phyloP scores from a whole-genome alignment of 2,888 invertebrate genomes.

The Trichacis sp. region DNA sequence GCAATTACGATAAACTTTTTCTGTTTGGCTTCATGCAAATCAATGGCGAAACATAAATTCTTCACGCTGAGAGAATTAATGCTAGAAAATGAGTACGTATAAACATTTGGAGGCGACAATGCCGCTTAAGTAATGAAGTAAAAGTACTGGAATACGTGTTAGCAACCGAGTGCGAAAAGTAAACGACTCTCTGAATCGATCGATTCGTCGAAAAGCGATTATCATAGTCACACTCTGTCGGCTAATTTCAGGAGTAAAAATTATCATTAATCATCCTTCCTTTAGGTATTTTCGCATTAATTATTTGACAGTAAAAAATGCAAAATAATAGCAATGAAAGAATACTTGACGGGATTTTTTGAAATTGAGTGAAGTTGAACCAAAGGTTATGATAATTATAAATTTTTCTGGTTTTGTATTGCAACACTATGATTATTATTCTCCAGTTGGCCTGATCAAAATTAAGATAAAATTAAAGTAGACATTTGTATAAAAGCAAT shows the following conservation, averaged over 20 bases:
- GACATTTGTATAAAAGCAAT: too few relatives aligned
- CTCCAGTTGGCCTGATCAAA: too few relatives aligned
- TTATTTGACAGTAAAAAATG: too few relatives aligned
- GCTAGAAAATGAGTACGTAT: conserved; percentile 29
- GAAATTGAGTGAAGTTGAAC: too few relatives aligned
- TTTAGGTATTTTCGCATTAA: too few relatives aligned
- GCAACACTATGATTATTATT: too few relatives aligned
- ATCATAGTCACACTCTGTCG: not conserved
- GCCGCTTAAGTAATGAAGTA: conserved; percentile 35
- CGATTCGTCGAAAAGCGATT: conserved; percentile 36
- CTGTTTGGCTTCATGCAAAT: conserved; percentile 20
- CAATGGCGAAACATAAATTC: conserved; percentile 20
- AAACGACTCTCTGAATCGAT: conserved; percentile 36
- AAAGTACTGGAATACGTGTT: conserved; percentile 32
- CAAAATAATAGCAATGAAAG: too few relatives aligned
- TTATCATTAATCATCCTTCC: not conserved
- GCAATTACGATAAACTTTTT: conserved; percentile 4
- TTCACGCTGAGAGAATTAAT: conserved; percentile 23
- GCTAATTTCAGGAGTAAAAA: not conserved
- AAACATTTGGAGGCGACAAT: conserved; percentile 33
- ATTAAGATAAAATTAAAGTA: too few relatives aligned
- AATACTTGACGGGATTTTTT: too few relatives aligned
- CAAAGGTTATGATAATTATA: too few relatives aligned
- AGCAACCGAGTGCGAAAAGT: conserved; percentile 27
- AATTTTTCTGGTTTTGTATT: too few relatives aligned